Base-by-base conservation (phyloP, 2,888 invertebrate species). In the Eubasilissa splendida region DNA sequence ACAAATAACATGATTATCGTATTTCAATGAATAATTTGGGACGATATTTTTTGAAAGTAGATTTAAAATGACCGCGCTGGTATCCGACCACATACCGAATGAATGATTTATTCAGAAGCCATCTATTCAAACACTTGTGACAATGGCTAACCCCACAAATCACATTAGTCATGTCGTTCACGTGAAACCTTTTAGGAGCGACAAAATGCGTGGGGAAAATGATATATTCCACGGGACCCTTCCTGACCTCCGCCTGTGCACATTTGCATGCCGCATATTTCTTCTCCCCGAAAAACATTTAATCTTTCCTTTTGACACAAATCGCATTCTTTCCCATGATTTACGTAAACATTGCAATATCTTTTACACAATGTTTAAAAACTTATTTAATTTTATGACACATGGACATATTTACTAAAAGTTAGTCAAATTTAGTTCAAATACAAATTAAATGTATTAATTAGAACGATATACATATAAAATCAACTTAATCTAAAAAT, bases 151-250 rank as follows among this genome's bases (percentile, higher is more conserved):
- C 70, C 71, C 60, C 54, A 73, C 52, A 78, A 60, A 65, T 73
- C 73, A 73, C 78, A 78, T 78, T 78, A 73, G 71, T 78, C 78
- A 78, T 73, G 78, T 65, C 63, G 54, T 54, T 65, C 31, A 73
- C 71, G 71, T 56, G 56, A 12, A 73, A 75, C 75, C 75, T 31
- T 58, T 75, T 60, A 59, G 50, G 50, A 50, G 22, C 59, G 73
- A 73, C 73, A 73, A 73, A 73, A 59, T 58, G 56, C 59, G 74
- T 71, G 31, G 71, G 33, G 22, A 12, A 31, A 14, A 33, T 73
- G 71, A 73, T 56, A 58, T 73, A 73, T 73, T 73, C 71, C 56
- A 7, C 10, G 22, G 42, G 50, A 10, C 54, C 70, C 9, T 8
- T 54, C 71, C 2, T 14, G 54, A 54, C 56, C 71, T 56, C 14